A percentile compares a stretch with the other conserved stretches of the same genome.
phyloP scores from a whole-genome alignment of 1,140 invertebrate species.

The Drosophila ironensis region DNA sequence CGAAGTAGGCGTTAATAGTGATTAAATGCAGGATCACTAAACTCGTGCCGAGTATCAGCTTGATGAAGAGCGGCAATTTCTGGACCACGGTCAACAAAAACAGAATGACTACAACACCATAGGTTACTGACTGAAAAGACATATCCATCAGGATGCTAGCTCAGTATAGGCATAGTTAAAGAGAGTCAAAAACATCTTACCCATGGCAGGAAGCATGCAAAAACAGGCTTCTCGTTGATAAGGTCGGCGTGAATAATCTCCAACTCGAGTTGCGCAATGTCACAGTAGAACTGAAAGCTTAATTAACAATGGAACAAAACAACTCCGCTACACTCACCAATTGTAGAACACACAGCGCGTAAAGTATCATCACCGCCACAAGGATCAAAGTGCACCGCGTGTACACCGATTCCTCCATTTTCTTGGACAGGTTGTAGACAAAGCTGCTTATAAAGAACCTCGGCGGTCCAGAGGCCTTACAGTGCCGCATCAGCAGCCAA shows the following conservation, averaged over 20 bases:
- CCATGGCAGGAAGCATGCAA: constrained; percentile 85
- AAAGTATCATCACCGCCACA: constrained; percentile 2
- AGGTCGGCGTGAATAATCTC: constrained; percentile 18
- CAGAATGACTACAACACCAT: constrained; percentile 88
- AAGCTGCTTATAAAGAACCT: not conserved
- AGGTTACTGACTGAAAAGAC: constrained; percentile 84
- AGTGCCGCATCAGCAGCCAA: not conserved
- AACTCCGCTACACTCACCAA: constrained; percentile 6
- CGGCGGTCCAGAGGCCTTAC: not conserved
- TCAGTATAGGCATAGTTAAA: not conserved
- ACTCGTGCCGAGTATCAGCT: constrained; percentile 82
- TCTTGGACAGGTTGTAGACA: constrained; percentile 1
- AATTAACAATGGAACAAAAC: not conserved
- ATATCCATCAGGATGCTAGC: not conserved
- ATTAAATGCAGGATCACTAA: constrained; percentile 12
- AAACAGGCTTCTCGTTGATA: not conserved
- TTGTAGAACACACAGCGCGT: not conserved
- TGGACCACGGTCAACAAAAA: constrained; percentile 88
- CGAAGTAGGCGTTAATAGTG: constrained; percentile 85
- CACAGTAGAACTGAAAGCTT: constrained; percentile 13
- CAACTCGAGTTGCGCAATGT: constrained; percentile 16
- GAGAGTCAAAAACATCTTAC: constrained; percentile 82
- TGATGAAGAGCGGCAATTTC: constrained; percentile 90
- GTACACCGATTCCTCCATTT: constrained; percentile 3
- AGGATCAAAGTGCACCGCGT: not conserved